Conservation (phyloP, 2,888 invertebrate species). For the Xestoiulus laeticollis region DNA sequence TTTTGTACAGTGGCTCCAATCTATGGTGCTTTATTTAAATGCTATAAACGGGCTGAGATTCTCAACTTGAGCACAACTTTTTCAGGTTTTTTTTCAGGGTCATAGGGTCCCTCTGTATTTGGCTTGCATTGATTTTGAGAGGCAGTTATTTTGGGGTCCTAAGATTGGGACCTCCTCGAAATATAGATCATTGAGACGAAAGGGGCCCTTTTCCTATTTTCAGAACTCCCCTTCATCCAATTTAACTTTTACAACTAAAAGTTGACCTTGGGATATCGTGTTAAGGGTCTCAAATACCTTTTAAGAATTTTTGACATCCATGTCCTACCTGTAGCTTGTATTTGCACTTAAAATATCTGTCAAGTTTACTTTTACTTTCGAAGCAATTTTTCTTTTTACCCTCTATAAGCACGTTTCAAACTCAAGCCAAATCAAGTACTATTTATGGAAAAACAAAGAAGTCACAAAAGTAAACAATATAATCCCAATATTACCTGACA, state of each 20-base stretch:
- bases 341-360: not conserved
- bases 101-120: not conserved
- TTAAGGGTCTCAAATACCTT: slow-evolving; percentile 12
- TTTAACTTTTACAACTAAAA: not conserved
- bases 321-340: not conserved
- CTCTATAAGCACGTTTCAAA: not conserved
- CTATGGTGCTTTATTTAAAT: no score
- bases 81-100: no score
- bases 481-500: no score
- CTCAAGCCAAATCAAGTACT: not conserved
- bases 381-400: not conserved
- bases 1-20: no score
- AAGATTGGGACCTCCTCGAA: not conserved
- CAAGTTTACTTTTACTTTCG: not conserved
- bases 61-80: no score
- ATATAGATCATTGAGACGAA: not conserved
- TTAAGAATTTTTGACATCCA: not conserved
- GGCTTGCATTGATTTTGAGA: not conserved
- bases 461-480: no score
- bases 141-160: not conserved
- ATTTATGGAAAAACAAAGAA: no score
- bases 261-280: not conserved
- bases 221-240: not conserved
- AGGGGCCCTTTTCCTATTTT: not conserved
- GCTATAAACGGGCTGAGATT: no score